A percentile compares a stretch with the other conserved stretches of the same genome.
Evolutionary conservation across 2,113 vertebrate species (phyloP).

Genomic region (Thymallus thymallus): DNA sequence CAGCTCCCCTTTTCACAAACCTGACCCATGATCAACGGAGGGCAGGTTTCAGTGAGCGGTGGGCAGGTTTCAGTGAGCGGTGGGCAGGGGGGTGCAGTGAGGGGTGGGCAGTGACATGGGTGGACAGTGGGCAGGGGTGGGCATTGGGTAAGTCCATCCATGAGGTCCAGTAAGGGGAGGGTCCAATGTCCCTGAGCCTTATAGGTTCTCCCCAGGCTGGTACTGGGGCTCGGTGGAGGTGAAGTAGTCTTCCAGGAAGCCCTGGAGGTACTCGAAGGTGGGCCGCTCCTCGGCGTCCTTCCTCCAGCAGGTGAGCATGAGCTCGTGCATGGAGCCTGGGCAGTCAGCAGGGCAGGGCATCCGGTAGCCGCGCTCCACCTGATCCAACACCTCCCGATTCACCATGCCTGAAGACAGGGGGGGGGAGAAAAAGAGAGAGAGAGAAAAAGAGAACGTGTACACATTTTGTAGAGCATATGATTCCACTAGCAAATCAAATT

Average conservation of each 20-base stretch:
- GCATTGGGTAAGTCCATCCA: neutral
- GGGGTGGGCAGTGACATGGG: neutral
- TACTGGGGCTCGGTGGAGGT: slow-evolving; percentile 98
- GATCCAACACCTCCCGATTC: slow-evolving; percentile 95
- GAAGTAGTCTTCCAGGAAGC: slow-evolving; percentile 98
- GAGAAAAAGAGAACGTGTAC: neutral
- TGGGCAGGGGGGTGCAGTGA: neutral
- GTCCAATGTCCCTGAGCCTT: slow-evolving; percentile 40
- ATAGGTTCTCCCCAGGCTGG: slow-evolving; percentile 96
- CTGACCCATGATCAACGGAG: no score
- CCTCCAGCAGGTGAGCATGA: slow-evolving; percentile 97
- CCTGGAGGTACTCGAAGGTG: slow-evolving; percentile 96
- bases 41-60: no score
- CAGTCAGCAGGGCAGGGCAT: slow-evolving; percentile 95
- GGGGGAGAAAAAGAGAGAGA: neutral
- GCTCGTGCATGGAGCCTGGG: slow-evolving; percentile 91
- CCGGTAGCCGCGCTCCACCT: slow-evolving; percentile 94
- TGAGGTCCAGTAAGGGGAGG: slow-evolving; percentile 6
- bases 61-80: no score
- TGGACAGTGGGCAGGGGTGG: neutral
- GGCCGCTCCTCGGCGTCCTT: slow-evolving; percentile 93
- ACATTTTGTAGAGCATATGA: neutral
- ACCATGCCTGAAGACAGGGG: slow-evolving; percentile 83
- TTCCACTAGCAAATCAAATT: neutral
- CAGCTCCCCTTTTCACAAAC: no score